Percentiles rank a stretch among this genome's conserved stretches.
phyloP scores from a whole-genome alignment of 2,113 vertebrate species.

The Proterorhinus semilunaris region DNA sequence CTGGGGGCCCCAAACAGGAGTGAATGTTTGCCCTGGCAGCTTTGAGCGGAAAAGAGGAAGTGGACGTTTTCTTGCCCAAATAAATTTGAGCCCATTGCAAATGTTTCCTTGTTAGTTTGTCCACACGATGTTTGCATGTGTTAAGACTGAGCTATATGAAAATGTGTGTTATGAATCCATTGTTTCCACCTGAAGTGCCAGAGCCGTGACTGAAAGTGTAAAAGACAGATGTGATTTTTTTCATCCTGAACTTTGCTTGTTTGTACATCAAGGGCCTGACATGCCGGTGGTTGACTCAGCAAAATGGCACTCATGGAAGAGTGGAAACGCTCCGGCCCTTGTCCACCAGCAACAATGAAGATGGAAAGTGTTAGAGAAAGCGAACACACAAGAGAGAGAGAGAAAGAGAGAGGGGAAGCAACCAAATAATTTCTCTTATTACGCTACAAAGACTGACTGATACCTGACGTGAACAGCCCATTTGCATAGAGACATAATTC shows the following conservation, averaged over 20 bases:
- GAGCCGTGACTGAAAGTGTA: slow-evolving; percentile 14
- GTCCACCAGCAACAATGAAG: slow-evolving; percentile 37
- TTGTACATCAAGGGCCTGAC: slow-evolving; percentile 48
- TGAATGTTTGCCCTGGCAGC: slow-evolving; percentile 19
- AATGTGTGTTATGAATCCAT: slow-evolving; percentile 25
- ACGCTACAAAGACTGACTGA: slow-evolving; percentile 7
- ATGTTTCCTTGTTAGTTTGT: slow-evolving; percentile 17
- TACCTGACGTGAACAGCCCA: background rate
- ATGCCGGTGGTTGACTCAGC: slow-evolving; percentile 56
- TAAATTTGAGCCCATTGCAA: background rate
- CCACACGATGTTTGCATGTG: background rate
- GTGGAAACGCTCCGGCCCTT: slow-evolving; percentile 21
- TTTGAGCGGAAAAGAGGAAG: slow-evolving; percentile 8
- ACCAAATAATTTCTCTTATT: background rate
- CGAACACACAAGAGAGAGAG: background rate
- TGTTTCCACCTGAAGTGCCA: slow-evolving; percentile 24
- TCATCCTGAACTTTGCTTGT: slow-evolving; percentile 21
- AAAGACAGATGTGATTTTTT: slow-evolving; percentile 11
- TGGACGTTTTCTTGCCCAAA: slow-evolving; percentile 18
- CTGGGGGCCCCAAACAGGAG: slow-evolving; percentile 6
- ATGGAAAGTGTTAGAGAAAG: slow-evolving; percentile 1
- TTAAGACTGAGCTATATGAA: slow-evolving; percentile 1
- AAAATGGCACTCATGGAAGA: slow-evolving; percentile 37
- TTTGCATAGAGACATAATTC: background rate
- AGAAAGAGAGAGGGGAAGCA: slow-evolving; percentile 8